Conservation (phyloP, 2,113 vertebrate species). For the Ancistrus triradiatus region DNA sequence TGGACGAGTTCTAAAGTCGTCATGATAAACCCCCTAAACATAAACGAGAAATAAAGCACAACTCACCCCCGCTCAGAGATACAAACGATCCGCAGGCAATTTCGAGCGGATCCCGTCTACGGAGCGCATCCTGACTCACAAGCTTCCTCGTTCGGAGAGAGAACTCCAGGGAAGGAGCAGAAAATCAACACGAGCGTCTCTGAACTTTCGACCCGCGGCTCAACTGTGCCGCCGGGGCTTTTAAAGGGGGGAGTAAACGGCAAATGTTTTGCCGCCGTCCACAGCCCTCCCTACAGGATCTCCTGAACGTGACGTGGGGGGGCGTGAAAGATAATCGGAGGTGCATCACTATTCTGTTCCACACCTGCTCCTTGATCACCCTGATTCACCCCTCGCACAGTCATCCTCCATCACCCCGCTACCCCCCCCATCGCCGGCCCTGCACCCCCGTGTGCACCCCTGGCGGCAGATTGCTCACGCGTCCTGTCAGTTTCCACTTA, state of each 20-base stretch:
- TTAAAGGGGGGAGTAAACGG: conserved; percentile 53
- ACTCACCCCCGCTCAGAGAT: too few species aligned
- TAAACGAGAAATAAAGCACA: too few species aligned
- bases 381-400: conserved; percentile 12
- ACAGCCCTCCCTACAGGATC: conserved; percentile 17
- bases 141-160: too few species aligned
- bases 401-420: conserved; percentile 6
- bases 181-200: conserved; percentile 40
- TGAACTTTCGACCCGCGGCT: conserved; percentile 51
- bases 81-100: too few species aligned
- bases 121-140: too few species aligned
- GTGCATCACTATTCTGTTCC: conserved; percentile 40
- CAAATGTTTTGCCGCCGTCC: conserved; percentile 48
- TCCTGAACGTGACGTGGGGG: conserved; percentile 37
- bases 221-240: conserved; percentile 36
- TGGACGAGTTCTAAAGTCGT: too few species aligned
- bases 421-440: conserved; percentile 5
- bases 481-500: conserved; percentile 71
- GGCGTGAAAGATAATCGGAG: conserved; percentile 13
- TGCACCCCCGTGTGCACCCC: conserved; percentile 31
- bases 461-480: conserved; percentile 58
- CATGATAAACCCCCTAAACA: too few species aligned
- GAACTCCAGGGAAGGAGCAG: conserved; percentile 1
- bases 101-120: too few species aligned
- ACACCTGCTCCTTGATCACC: conserved; percentile 35